A percentile compares a stretch with the other conserved stretches of the same genome.
Conservation (phyloP, 2,797 vertebrate genomes). For the Parotocinclus haroldoi region DNA sequence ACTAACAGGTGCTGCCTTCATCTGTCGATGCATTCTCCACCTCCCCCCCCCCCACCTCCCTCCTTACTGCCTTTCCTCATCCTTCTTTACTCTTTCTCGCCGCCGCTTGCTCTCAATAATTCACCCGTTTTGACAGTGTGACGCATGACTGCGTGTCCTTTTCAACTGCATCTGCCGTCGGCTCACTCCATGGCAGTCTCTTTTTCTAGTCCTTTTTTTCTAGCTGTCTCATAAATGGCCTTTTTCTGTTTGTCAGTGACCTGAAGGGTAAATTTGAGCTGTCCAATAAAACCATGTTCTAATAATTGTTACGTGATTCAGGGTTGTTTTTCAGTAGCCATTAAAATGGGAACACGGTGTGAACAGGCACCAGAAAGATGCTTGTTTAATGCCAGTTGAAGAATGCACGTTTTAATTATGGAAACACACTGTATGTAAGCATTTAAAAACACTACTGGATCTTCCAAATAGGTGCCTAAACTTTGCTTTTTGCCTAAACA, state of each 20-base stretch:
- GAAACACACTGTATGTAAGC: too few relatives aligned
- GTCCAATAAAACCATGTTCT: too few relatives aligned
- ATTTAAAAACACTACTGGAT: too few relatives aligned
- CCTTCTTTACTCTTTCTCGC: neutral
- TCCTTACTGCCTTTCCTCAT: slow-evolving; percentile 1
- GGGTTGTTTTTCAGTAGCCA: too few relatives aligned
- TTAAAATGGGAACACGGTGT: too few relatives aligned
- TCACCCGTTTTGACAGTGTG: slow-evolving; percentile 60
- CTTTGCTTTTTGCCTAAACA: too few relatives aligned
- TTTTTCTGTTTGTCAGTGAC: neutral
- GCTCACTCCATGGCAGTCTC: slow-evolving; percentile 55
- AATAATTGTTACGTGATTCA: too few relatives aligned
- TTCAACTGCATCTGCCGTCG: slow-evolving; percentile 63
- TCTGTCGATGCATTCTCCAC: slow-evolving; percentile 43
- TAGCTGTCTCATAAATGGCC: neutral
- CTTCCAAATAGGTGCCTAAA: too few relatives aligned
- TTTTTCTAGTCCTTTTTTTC: slow-evolving; percentile 52
- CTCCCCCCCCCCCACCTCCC: slow-evolving; percentile 20
- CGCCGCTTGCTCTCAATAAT: slow-evolving; percentile 25
- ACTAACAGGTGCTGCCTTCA: slow-evolving; percentile 55
- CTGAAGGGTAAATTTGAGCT: neutral
- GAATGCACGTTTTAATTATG: too few relatives aligned
- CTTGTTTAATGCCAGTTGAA: too few relatives aligned
- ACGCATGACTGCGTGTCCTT: slow-evolving; percentile 62
- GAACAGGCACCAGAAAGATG: too few relatives aligned